A percentile compares a stretch with the other conserved stretches of the same genome.
phyloP scores from a whole-genome alignment of 2,888 invertebrate species.

The Periphyllus acericola region DNA sequence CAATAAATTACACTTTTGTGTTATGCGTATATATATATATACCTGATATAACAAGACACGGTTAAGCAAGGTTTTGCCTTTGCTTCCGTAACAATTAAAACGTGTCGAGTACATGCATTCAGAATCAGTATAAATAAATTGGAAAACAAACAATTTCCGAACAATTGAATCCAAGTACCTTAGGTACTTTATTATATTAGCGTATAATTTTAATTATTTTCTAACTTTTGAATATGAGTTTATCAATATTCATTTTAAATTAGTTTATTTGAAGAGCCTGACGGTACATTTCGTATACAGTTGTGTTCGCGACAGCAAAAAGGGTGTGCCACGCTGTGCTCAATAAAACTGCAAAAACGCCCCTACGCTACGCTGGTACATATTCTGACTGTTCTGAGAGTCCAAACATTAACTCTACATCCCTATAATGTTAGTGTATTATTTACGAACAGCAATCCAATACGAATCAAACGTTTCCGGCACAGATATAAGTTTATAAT shows the following conservation, averaged over 20 bases:
- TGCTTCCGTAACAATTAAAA: not conserved
- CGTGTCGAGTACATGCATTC: not conserved
- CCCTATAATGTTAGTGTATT: no score
- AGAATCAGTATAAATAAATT: not conserved
- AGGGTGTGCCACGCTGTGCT: not conserved
- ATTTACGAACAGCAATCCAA: no score
- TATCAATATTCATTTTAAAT: constrained; percentile 29
- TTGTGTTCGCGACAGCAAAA: constrained; percentile 34
- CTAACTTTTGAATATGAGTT: not conserved
- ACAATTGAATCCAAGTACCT: not conserved
- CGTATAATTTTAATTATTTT: constrained; percentile 18
- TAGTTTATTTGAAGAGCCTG: not conserved
- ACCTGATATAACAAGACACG: not conserved
- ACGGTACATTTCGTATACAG: not conserved
- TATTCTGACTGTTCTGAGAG: not conserved
- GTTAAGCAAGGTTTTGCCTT: not conserved
- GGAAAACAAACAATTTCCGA: constrained; percentile 1
- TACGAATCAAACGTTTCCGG: no score
- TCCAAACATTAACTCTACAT: no score
- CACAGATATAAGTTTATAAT: no score
- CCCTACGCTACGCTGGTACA: not conserved
- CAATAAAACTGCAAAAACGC: not conserved
- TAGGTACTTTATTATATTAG: not conserved
- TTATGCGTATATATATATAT: no score
- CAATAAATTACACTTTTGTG: not conserved